A percentile compares a stretch with the other conserved stretches of the same genome.
These are phyloP conservation scores for Nymphalis c-album DNA, from an alignment of 2,888 invertebrate species.

Conservation along the genomic window DNA sequence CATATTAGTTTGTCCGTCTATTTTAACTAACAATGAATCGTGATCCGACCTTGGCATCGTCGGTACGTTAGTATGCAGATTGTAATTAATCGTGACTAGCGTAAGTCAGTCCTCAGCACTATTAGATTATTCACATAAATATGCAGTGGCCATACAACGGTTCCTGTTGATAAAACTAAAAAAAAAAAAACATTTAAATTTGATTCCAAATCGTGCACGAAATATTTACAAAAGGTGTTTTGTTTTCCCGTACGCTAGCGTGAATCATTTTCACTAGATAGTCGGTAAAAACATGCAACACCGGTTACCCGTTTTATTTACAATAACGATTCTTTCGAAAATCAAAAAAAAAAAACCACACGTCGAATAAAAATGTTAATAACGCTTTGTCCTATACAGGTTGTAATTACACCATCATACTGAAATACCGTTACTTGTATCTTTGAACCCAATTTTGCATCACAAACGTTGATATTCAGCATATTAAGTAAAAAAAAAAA, in stretches of 20 bases:
- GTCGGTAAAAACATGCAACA: constrained; percentile 5
- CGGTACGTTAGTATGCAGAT: too few species aligned
- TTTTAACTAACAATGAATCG: too few species aligned
- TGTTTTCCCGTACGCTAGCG: not conserved
- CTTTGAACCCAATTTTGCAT: constrained; percentile 65
- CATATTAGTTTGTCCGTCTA: too few species aligned
- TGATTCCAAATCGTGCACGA: not conserved
- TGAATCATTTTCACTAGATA: constrained; percentile 14
- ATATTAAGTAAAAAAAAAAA: constrained; percentile 56
- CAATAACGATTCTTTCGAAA: constrained; percentile 14
- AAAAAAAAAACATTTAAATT: not conserved
- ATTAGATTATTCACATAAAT: too few species aligned
- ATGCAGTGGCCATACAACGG: too few species aligned
- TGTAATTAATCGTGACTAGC: too few species aligned
- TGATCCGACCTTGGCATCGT: too few species aligned
- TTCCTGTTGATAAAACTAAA: too few species aligned
- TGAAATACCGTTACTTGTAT: constrained; percentile 32
- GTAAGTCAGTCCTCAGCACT: too few species aligned
- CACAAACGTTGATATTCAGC: constrained; percentile 59
- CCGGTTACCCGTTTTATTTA: constrained; percentile 14
- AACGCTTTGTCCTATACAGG: constrained; percentile 54
- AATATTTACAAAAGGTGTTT: constrained; percentile 1
- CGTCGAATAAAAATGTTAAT: constrained; percentile 71
- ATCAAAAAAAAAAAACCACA: constrained; percentile 18
- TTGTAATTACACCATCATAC: constrained; percentile 56